Evolutionary conservation across 2,888 invertebrate genomes (phyloP).

Genomic region (Caenorhabditis virilis): DNA sequence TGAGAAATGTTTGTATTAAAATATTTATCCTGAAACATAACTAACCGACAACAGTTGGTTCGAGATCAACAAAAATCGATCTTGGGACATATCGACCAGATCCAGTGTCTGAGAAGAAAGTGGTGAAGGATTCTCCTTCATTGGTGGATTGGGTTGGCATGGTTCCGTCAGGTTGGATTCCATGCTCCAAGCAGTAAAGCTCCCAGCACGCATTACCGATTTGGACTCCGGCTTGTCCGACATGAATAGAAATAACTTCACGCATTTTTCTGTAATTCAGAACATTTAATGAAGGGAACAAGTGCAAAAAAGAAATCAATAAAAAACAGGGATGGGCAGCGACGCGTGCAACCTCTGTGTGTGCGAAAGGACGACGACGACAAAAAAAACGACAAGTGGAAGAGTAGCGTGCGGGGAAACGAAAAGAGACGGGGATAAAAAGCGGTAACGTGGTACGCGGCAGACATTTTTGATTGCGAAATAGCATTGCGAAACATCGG

Average conservation of each 20-base stretch:
- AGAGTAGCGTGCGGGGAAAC: too few species aligned
- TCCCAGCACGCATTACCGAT: constrained; percentile 74
- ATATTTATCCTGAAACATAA: background rate
- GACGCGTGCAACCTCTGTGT: background rate
- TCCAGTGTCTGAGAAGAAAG: constrained; percentile 76
- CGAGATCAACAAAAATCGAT: constrained; percentile 55
- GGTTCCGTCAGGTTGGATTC: constrained; percentile 69
- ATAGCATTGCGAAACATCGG: background rate
- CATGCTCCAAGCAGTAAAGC: constrained; percentile 73
- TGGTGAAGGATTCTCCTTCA: constrained; percentile 86
- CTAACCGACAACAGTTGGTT: constrained; percentile 51
- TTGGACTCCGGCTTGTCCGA: constrained; percentile 65
- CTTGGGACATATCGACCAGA: constrained; percentile 73
- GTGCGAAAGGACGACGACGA: constrained; percentile 1
- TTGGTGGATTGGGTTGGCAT: constrained; percentile 38
- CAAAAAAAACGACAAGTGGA: background rate
- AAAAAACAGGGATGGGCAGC: background rate
- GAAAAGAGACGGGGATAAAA: too few species aligned
- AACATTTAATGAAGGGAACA: too few species aligned
- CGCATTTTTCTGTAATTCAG: constrained; percentile 28
- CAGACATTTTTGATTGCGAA: background rate
- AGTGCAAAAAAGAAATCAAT: too few species aligned
- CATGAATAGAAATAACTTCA: constrained; percentile 63
- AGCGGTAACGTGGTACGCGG: background rate
- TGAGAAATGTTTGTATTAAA: background rate